Percentiles rank a stretch among this genome's conserved stretches.
These are phyloP conservation scores for Spheniscus mendiculus DNA, from an alignment of 2,113 vertebrate species.

Conservation along the genomic window DNA sequence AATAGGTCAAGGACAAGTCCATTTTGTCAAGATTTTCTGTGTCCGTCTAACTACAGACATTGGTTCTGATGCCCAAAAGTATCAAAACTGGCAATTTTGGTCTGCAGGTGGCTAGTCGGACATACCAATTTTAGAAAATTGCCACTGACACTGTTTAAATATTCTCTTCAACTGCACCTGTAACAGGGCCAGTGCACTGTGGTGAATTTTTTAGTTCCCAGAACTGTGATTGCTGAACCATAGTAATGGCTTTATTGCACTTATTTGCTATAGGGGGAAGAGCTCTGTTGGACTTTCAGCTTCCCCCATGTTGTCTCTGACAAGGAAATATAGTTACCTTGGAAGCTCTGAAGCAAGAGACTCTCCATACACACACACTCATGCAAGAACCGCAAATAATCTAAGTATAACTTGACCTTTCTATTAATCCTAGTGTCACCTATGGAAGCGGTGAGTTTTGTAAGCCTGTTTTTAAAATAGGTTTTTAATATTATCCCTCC, in stretches of 20 bases:
- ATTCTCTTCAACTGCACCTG: background rate
- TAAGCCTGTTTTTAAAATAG: background rate
- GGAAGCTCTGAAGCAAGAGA: background rate
- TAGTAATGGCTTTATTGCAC: background rate
- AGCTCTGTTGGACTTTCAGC: background rate
- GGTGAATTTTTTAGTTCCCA: background rate
- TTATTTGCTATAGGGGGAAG: background rate
- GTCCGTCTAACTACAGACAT: background rate
- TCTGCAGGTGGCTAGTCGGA: background rate
- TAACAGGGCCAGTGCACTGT: background rate
- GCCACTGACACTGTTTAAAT: background rate
- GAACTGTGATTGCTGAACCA: background rate
- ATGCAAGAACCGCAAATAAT: background rate
- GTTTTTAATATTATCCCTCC: background rate
- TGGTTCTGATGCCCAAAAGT: background rate
- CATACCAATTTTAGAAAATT: background rate
- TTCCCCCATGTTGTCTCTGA: background rate
- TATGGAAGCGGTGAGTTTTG: background rate
- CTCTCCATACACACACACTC: too few relatives aligned
- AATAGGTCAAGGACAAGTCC: constrained; percentile 31
- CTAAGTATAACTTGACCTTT: background rate
- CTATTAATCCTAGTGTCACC: background rate
- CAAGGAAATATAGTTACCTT: background rate
- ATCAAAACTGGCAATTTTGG: background rate
- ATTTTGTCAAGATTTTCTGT: constrained; percentile 47